Evolutionary conservation across 2,888 invertebrate genomes (phyloP).

Genomic region (Pycnomerus fuliginosus): DNA sequence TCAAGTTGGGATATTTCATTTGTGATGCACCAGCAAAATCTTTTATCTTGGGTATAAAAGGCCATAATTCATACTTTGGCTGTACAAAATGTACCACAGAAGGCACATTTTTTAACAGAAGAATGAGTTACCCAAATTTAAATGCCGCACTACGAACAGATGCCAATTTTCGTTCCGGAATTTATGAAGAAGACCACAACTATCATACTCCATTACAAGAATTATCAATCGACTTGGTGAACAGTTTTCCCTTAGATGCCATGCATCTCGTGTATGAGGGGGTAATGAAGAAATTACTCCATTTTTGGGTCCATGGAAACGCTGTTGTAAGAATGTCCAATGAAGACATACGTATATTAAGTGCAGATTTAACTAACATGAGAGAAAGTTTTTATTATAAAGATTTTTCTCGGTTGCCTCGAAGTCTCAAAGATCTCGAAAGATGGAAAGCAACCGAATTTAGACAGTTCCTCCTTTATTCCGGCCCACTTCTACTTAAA

Average conservation of each 20-base stretch:
- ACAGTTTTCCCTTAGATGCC: not conserved
- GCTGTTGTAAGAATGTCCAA: not conserved
- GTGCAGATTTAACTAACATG: not conserved
- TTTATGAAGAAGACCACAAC: not conserved
- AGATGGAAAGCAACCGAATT: not conserved
- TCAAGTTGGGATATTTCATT: not conserved
- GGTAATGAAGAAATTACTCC: not conserved
- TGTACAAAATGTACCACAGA: conserved; percentile 2
- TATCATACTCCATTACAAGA: no score
- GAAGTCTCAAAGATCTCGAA: not conserved
- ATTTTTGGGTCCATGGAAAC: not conserved
- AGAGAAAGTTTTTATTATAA: not conserved
- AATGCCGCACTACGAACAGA: conserved; percentile 1
- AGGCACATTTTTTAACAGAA: not conserved
- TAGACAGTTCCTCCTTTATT: not conserved
- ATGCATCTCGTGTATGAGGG: not conserved
- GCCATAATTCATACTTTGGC: conserved; percentile 1
- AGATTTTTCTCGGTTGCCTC: conserved; percentile 6
- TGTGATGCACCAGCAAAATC: conserved; percentile 1
- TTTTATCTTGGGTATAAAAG: not conserved
- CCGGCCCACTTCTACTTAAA: conserved; percentile 8
- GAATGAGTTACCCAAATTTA: not conserved
- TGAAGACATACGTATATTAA: not conserved
- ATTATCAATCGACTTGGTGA: not conserved
- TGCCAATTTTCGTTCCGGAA: not conserved